These are phyloP conservation scores for Loriculus beryllinus DNA, from an alignment of 2,797 vertebrate genomes.

Conservation along the genomic window DNA sequence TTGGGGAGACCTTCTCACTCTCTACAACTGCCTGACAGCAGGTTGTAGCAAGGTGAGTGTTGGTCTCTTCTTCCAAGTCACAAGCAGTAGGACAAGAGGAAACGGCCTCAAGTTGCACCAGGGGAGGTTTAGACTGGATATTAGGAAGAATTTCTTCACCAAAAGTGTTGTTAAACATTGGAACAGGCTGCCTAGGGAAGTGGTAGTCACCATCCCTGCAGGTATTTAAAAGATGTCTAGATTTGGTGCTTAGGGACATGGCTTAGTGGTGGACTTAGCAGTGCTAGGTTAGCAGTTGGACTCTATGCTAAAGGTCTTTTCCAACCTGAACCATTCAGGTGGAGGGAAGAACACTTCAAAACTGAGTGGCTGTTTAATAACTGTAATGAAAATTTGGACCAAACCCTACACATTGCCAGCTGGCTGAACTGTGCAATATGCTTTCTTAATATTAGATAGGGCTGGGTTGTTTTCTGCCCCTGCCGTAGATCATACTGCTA, in stretches of 20 bases:
- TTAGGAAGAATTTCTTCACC: not conserved
- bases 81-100: not conserved
- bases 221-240: not conserved
- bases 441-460: conserved; percentile 54
- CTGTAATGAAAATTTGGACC: conserved; percentile 63
- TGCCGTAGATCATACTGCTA: conserved; percentile 40
- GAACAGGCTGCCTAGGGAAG: not conserved
- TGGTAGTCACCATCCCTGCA: not conserved
- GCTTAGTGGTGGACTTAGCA: not conserved
- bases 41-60: not conserved
- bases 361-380: not conserved
- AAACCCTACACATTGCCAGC: conserved; percentile 48
- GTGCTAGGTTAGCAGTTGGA: not conserved
- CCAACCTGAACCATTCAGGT: not conserved
- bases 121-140: not conserved
- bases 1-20: not conserved
- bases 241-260: not conserved
- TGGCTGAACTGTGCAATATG: conserved; percentile 26
- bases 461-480: not conserved
- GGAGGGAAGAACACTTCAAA: not conserved
- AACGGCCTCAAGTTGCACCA: not conserved
- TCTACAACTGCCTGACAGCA: not conserved
- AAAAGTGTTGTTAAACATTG: not conserved
- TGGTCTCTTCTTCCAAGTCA: not conserved
- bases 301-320: not conserved